phyloP scores from a whole-genome alignment of 2,888 invertebrate genomes.

The Amphipoea lucens region DNA sequence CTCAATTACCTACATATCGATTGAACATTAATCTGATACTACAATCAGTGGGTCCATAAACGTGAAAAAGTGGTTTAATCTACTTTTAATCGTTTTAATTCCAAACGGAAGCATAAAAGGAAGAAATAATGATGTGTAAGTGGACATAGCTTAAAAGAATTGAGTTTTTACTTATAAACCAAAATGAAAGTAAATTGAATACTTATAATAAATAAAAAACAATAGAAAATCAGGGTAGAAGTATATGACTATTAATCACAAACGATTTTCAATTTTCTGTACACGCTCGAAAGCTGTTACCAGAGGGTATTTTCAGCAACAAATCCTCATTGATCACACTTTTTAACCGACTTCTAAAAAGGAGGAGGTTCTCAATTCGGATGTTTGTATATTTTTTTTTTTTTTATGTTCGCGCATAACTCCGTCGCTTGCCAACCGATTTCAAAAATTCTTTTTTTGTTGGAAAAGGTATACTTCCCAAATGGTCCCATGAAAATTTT shows the following conservation, averaged over 20 bases:
- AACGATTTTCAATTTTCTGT: neutral
- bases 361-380: too few species aligned
- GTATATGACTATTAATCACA: neutral
- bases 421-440: too few species aligned
- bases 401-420: too few species aligned
- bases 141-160: slow-evolving; percentile 4
- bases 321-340: neutral
- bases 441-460: too few species aligned
- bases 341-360: too few species aligned
- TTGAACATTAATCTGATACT: slow-evolving; percentile 73
- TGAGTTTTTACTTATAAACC: neutral
- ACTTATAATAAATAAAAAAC: neutral
- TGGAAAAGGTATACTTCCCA: too few species aligned
- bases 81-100: slow-evolving; percentile 56
- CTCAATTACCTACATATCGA: slow-evolving; percentile 78
- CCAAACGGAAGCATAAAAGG: slow-evolving; percentile 10
- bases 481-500: too few species aligned
- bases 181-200: neutral
- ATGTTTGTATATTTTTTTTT: too few species aligned
- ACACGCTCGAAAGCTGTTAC: neutral
- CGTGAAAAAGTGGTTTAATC: slow-evolving; percentile 60
- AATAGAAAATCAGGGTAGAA: neutral
- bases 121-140: slow-evolving; percentile 18
- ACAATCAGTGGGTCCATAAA: slow-evolving; percentile 66
- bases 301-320: neutral